Percentiles rank a stretch among this genome's conserved stretches.
phyloP scores from a whole-genome alignment of 1,140 invertebrate species.

The Zaprionus ghesquierei region DNA sequence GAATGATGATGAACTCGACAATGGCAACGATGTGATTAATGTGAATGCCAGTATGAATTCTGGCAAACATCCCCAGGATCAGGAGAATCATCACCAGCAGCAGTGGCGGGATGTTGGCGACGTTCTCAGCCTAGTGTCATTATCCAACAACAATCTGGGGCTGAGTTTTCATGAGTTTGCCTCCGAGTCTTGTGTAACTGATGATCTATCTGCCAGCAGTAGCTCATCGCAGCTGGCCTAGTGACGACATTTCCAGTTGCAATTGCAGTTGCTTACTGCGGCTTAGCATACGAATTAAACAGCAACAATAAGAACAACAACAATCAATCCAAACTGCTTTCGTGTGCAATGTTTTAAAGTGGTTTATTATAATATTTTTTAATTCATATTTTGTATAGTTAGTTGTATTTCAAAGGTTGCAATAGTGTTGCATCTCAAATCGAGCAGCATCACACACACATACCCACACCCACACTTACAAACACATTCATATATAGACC shows the following conservation, averaged over 20 bases:
- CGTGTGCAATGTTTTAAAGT: constrained; percentile 59
- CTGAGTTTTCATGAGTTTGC: constrained; percentile 63
- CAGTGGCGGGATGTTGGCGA: constrained; percentile 56
- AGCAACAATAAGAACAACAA: constrained; percentile 4
- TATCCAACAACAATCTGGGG: constrained; percentile 58
- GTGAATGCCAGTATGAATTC: constrained; percentile 4
- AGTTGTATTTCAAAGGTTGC: constrained; percentile 73
- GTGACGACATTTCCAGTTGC: constrained; percentile 6
- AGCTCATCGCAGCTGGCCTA: constrained; percentile 68
- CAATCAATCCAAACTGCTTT: constrained; percentile 31
- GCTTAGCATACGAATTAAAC: constrained; percentile 27
- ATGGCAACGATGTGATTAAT: background rate
- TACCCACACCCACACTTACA: constrained; percentile 23
- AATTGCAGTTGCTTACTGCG: constrained; percentile 3
- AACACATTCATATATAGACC: constrained; percentile 34
- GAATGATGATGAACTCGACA: constrained; percentile 38
- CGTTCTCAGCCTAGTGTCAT: constrained; percentile 62
- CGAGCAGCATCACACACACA: constrained; percentile 72
- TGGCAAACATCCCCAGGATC: constrained; percentile 2
- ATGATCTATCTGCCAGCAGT: constrained; percentile 61
- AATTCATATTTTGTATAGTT: constrained; percentile 70
- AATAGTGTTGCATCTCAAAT: constrained; percentile 76
- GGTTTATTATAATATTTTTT: constrained; percentile 28
- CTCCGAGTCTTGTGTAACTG: constrained; percentile 44
- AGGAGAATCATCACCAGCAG: constrained; percentile 28